Conservation (phyloP, 2,888 invertebrate species). For the Brenthis ino region DNA sequence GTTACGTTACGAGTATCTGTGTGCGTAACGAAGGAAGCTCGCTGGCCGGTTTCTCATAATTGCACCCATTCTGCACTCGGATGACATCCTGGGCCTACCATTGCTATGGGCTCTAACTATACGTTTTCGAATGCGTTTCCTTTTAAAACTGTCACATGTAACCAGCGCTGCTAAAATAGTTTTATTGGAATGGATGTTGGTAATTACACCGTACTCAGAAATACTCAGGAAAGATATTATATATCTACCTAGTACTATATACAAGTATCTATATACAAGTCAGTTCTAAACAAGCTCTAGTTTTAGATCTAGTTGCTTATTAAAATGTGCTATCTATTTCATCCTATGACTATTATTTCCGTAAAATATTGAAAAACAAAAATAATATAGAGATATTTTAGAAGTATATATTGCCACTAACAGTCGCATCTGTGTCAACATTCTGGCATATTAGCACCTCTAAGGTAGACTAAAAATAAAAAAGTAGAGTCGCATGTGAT, state of each 20-base stretch:
- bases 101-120: conserved; percentile 35
- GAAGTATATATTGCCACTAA: conserved; percentile 17
- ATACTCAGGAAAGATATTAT: conserved; percentile 17
- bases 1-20: conserved; percentile 31
- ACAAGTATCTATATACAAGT: conserved; percentile 2
- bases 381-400: no score
- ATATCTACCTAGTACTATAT: background rate
- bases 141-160: conserved; percentile 33
- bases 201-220: conserved; percentile 30
- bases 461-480: conserved; percentile 26
- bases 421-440: conserved; percentile 14
- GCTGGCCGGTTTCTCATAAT: conserved; percentile 48
- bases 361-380: no score
- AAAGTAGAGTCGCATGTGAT: conserved; percentile 19
- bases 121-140: conserved; percentile 40
- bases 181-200: conserved; percentile 35
- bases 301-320: background rate
- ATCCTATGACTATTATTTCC: no score
- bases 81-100: conserved; percentile 44
- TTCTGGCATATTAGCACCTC: conserved; percentile 32
- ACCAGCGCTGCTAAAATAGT: conserved; percentile 29
- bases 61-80: conserved; percentile 45
- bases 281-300: background rate
- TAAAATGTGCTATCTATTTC: no score
- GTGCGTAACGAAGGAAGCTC: conserved; percentile 41